Evolutionary conservation across 2,888 invertebrate species (phyloP).

Genomic region (Rhamphomyia laevipes): DNA sequence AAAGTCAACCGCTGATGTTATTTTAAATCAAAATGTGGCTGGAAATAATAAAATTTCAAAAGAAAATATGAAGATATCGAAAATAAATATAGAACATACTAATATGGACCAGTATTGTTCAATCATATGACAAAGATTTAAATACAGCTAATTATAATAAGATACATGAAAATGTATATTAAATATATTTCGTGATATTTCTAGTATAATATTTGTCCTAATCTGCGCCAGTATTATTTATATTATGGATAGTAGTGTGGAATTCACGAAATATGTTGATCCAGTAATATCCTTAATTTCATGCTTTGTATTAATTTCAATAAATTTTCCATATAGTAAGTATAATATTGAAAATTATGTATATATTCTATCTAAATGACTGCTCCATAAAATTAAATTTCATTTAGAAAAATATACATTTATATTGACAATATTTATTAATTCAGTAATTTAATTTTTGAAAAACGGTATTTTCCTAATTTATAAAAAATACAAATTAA

Average conservation of each 20-base stretch:
- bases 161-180: constrained; percentile 8
- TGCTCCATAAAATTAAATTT: too few relatives aligned
- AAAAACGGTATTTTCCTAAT: too few relatives aligned
- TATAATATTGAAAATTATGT: constrained; percentile 17
- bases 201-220: constrained; percentile 65
- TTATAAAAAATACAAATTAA: too few relatives aligned
- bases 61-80: constrained; percentile 27
- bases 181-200: constrained; percentile 38
- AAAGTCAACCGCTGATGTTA: constrained; percentile 48
- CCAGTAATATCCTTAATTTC: constrained; percentile 67
- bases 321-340: constrained; percentile 75
- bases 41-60: constrained; percentile 20
- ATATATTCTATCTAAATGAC: too few relatives aligned
- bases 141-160: neutral
- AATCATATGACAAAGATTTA: constrained; percentile 1
- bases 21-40: constrained; percentile 42
- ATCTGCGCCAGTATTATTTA: constrained; percentile 43
- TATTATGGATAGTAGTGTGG: constrained; percentile 40
- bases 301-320: constrained; percentile 52
- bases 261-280: constrained; percentile 59
- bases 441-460: too few relatives aligned
- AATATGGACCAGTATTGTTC: constrained; percentile 17
- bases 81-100: constrained; percentile 20
- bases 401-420: neutral
- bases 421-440: neutral